Evolutionary conservation across 2,113 vertebrate species (phyloP).

Genomic region (Notarius quadriscutis): DNA sequence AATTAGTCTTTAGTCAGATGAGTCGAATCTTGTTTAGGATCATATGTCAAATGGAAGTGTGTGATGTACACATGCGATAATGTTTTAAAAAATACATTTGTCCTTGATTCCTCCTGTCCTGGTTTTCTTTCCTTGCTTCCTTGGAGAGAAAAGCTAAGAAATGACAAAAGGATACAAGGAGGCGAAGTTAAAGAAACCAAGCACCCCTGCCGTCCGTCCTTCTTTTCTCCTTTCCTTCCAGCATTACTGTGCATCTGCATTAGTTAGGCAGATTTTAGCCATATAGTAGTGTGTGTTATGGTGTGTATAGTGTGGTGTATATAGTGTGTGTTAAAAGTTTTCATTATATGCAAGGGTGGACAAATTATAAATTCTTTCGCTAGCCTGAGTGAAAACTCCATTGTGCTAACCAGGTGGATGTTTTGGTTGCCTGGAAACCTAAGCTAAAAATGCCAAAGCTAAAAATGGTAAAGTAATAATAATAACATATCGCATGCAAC

Average conservation of each 20-base stretch:
- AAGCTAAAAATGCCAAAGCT: not conserved
- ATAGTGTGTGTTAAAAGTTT: not conserved
- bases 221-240: not conserved
- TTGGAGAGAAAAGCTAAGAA: not conserved
- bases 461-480: not conserved
- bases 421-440: not conserved
- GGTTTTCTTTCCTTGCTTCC: constrained; percentile 10
- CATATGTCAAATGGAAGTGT: not conserved
- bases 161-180: not conserved
- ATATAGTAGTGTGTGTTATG: not conserved
- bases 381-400: not conserved
- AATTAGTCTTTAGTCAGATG: not conserved
- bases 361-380: not conserved
- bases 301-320: not conserved
- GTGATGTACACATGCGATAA: not conserved
- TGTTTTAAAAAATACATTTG: not conserved
- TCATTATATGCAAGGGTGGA: not conserved
- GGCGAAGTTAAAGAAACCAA: not conserved
- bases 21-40: not conserved
- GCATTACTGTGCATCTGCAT: not conserved
- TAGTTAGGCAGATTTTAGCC: not conserved
- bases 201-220: not conserved
- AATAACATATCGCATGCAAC: not conserved
- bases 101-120: constrained; percentile 15
- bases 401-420: too few species aligned